Percentiles rank a stretch among this genome's conserved stretches.
phyloP scores from a whole-genome alignment of 2,888 invertebrate genomes.

The Taenaris catops region DNA sequence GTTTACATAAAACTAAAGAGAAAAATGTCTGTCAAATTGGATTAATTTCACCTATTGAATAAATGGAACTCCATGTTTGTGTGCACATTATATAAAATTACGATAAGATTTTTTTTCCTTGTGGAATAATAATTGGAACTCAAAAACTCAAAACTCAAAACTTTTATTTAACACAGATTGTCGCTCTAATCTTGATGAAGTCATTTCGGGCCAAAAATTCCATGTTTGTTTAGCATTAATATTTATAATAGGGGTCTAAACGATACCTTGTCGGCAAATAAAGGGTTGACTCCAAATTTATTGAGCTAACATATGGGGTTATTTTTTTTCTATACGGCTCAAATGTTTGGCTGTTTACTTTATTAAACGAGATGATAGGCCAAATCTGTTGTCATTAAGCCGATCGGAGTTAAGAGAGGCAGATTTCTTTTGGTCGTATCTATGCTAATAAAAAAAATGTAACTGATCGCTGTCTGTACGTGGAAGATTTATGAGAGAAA shows the following conservation, averaged over 20 bases:
- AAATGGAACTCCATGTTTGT: no score
- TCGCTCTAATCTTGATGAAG: conserved; percentile 46
- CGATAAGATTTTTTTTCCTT: no score
- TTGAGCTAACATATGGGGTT: conserved; percentile 46
- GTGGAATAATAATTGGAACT: background rate
- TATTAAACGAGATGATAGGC: conserved; percentile 22
- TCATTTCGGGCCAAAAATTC: conserved; percentile 60
- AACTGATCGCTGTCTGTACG: no score
- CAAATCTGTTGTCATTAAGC: conserved; percentile 6
- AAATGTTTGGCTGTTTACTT: conserved; percentile 50
- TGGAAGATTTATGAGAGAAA: no score
- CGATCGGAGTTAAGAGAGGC: no score
- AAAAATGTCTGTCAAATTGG: no score
- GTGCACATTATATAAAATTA: no score
- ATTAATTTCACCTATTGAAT: no score
- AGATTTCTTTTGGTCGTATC: no score
- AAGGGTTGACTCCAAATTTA: conserved; percentile 47
- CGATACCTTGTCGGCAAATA: conserved; percentile 57
- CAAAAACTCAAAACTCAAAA: no score
- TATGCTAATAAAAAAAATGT: no score
- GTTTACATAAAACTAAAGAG: no score
- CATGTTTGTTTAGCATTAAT: conserved; percentile 76
- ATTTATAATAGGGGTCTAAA: conserved; percentile 70
- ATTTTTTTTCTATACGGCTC: conserved; percentile 35
- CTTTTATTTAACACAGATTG: conserved; percentile 28